Evolutionary conservation across 1,140 invertebrate genomes (phyloP), one percentile per base, ranked within the genome.

Genomic region (Listronotus oregonensis): DNA sequence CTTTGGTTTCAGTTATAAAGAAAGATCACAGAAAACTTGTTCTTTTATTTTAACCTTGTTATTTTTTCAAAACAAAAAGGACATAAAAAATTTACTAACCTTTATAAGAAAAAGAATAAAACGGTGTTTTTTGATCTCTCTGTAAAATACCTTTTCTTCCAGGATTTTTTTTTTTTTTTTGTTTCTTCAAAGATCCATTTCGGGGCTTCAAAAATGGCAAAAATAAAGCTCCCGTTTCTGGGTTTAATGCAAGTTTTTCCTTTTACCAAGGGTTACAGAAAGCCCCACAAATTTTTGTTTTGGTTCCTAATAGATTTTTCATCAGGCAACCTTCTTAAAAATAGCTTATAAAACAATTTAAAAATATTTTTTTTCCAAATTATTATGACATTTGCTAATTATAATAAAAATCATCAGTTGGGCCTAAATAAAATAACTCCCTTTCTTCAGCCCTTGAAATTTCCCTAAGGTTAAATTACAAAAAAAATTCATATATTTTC

Each of bases 191-290:
- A 37, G 8, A n/a, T 37, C 34, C 34, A 2, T 3, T 12, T 27
- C 8, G 34, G 34, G 34, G 8, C 34, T 49, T 3, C 11, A 49
- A 49, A 49, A 46, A 15, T 21, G 10, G 21, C 15, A 10, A 21
- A 6, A 21, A 49, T 5, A 18, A 17, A 49, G 4, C 2, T 51
- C n/a, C 21, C 51, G 47, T 61, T 46, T 42, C 49, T 51, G 58
- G 58, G 32, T 50, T 61, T 61, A 61, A 51, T 27, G 39, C 15
- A 50, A 31, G 58, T 40, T 50, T 61, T 61, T 61, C 47, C 47
- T 42, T 42, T 34, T 61, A 61, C 58, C 58, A 61, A 61, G n/a
- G 58, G 51, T 61, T 61, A 61, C 58, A 61, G 49, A 47, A 46
- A 46, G 43, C n/a, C n/a, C 58, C 51, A 34, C 47, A 51, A 51